Conservation (phyloP, 2,797 vertebrate genomes). For the Lutjanus argentimaculatus region DNA sequence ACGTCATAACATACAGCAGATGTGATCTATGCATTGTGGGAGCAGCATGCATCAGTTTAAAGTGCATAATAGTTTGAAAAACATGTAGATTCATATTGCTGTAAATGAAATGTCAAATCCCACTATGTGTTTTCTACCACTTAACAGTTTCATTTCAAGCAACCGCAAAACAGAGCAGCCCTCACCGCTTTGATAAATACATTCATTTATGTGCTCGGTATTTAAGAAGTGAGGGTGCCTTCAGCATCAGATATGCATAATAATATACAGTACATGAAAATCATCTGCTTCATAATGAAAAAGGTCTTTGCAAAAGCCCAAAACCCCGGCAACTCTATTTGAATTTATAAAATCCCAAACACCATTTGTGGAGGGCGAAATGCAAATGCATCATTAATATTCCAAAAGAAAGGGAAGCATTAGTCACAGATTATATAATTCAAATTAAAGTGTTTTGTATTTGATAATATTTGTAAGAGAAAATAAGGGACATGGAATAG, state of each 20-base stretch:
- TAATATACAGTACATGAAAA: slow-evolving; percentile 72
- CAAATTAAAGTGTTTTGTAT: slow-evolving; percentile 79
- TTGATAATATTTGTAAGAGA: slow-evolving; percentile 74
- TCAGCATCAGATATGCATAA: slow-evolving; percentile 76
- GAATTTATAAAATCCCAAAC: slow-evolving; percentile 81
- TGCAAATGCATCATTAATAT: slow-evolving; percentile 84
- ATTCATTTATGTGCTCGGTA: slow-evolving; percentile 76
- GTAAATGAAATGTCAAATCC: slow-evolving; percentile 59
- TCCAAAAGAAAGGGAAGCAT: slow-evolving; percentile 77
- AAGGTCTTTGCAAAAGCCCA: slow-evolving; percentile 66
- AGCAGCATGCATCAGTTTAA: slow-evolving; percentile 9
- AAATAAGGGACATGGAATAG: slow-evolving; percentile 51
- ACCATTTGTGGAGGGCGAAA: slow-evolving; percentile 74
- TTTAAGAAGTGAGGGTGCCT: slow-evolving; percentile 72
- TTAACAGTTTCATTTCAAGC: slow-evolving; percentile 70
- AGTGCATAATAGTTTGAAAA: slow-evolving; percentile 30
- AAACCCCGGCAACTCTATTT: slow-evolving; percentile 69
- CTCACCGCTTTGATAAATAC: slow-evolving; percentile 71
- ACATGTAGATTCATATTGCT: slow-evolving; percentile 45
- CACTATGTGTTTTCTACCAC: slow-evolving; percentile 39
- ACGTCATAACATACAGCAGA: slow-evolving; percentile 5
- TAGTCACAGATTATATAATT: slow-evolving; percentile 83
- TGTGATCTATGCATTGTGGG: background rate
- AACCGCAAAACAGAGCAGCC: slow-evolving; percentile 52
- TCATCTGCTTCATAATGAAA: slow-evolving; percentile 77